Conservation (phyloP, 53 echinoderm and acorn worm genomes). For the Stichopus horrens region DNA sequence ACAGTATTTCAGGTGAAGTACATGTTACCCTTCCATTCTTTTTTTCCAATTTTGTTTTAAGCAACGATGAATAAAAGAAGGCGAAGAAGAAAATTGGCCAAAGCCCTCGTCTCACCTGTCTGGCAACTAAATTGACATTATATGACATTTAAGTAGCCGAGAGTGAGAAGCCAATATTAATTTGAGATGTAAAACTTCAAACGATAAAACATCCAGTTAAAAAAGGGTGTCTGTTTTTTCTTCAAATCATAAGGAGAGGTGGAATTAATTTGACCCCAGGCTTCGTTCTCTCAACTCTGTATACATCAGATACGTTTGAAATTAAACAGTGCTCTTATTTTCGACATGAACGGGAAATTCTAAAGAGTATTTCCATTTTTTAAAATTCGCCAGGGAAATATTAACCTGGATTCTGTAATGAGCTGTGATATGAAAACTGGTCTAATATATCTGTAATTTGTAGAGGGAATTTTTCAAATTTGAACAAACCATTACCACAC, state of each 20-base stretch:
- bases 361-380: too few species aligned
- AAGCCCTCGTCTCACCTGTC: conserved; percentile 33
- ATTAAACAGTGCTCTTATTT: background rate
- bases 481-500: too few species aligned
- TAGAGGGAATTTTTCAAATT: too few species aligned
- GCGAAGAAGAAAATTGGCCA: conserved; percentile 3
- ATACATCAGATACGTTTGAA: background rate
- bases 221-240: background rate
- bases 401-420: too few species aligned
- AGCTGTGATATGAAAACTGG: too few species aligned
- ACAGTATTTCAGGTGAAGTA: background rate
- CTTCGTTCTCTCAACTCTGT: background rate
- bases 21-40: conserved; percentile 12
- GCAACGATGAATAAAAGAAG: background rate
- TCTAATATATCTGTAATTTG: too few species aligned
- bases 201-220: background rate
- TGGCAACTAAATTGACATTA: conserved; percentile 34
- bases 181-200: conserved; percentile 34
- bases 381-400: too few species aligned
- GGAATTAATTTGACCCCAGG: conserved; percentile 28
- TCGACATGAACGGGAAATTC: too few species aligned
- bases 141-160: conserved; percentile 38
- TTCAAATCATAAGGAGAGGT: conserved; percentile 26
- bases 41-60: background rate
- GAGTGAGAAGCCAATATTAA: conserved; percentile 29